Base-by-base conservation (phyloP, 2,113 vertebrate genomes). In the Ictalurus furcatus region DNA sequence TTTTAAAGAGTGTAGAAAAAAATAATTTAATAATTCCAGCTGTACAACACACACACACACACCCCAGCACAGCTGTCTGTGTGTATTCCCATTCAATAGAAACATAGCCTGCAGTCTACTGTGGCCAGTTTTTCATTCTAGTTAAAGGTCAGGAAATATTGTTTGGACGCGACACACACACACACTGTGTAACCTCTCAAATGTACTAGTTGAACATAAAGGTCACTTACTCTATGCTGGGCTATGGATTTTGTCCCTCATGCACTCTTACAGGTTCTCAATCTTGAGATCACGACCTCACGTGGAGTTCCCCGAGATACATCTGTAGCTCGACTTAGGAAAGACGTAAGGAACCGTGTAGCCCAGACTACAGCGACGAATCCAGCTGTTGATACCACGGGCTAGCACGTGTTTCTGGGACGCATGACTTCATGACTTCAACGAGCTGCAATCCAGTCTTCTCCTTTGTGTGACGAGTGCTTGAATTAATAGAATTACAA, bases 121-220 rank as follows among this genome's bases (percentile, higher is more conserved):
- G 16, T 82, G 80, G 40, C 80, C 56, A 82, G 80, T 56, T 34
- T 82, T 82, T 30, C n/a, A 34, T 58, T 82, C 54, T 59, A 82
- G 80, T 82, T 82, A 82, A 82, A 82, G 80, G 80, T 82, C 80
- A 82, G 54, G 30, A 59, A 12, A n/a, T 82, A 59, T 59, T 82
- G 80, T 59, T 37, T 59, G 80, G 52, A 34, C 13, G 4, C 0
- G 30, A 82, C 80, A 61, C 80, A 80, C 52, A 48, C 80, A 80
- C 52, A 25, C 56, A 23, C 59, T 59, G 19, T 59, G 17, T 59
- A 82, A 82, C 56, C 56, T 82, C 80, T 82, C 54, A 34, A 52
- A 56, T 79, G 52, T 30, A n/a, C 79, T 8, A 58, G n/a, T 23
- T 37, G 79, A 56, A 82, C n/a, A 82, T 59, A 82, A 82, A 82